Base-by-base conservation (phyloP, 2,888 invertebrate genomes). In the Geotrupes spiniger region DNA sequence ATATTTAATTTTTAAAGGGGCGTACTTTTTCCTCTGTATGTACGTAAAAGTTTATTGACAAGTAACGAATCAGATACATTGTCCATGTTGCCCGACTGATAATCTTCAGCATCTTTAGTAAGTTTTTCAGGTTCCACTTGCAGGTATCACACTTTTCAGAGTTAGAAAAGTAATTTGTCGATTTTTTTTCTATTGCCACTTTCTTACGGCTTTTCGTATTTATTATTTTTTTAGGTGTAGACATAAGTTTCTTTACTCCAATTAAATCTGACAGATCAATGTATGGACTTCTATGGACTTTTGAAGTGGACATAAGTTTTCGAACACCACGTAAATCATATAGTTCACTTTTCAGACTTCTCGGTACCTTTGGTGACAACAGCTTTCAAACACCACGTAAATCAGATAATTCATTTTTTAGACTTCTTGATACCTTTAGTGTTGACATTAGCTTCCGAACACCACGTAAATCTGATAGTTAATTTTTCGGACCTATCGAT, bases 241-340 rank as follows among this genome's bases (percentile, higher is more conserved):
- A 66, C 51, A 76, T 72, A 4, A 75, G 51, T 2, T 61, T 55
- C 51, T 76, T 77, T 0, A 77, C 68, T 1, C 77, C 77, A 0
- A 63, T 53, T 1, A 77, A 70, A 29, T 75, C 60, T 0, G 68
- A 69, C 41, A 77, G 55, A 51, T 78, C 76, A 51, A 77, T 74
- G 0, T 67, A 63, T 4, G 42, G 63, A 50, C 56, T 53, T 45
- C 44, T 46, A 16, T 2, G 14, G 2, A 39, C 14, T 45, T 52
- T 60, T 14, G 55, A 56, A 2, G 57, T 53, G 31, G 50, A 54
- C 11, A 67, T 56, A 3, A 69, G 33, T 16, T 56, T 48, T 15
- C 60, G 60, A 2, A 66, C 56, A 4, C 63, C 65, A 27, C 40
- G 51, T 2, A 68, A 49, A 26, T 64, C 46, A 4, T 46, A 47